Evolutionary conservation across 2,888 invertebrate genomes (phyloP), one percentile per base, ranked within the genome.

Genomic region (Spicauda simplicius): DNA sequence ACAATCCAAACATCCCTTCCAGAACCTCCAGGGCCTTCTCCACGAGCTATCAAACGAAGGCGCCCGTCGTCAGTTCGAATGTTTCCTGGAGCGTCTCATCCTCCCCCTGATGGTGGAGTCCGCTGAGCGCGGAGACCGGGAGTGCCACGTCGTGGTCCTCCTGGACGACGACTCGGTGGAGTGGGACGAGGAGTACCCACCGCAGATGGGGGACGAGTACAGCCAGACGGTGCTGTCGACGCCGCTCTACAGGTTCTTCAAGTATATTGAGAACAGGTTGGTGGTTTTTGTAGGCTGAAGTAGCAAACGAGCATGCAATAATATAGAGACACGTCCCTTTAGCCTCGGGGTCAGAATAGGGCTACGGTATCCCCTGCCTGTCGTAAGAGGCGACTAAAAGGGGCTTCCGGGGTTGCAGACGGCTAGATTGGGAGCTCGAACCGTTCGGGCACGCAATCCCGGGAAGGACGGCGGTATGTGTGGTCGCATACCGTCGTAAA

Each of bases 41-140:
- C 99, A 99, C 90, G 99, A 99, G 90, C 93, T 99, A 60, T 99
- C 99, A 54, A 99, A 99, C 91, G 99, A 99, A 87, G 99, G 99
- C n/a, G 99, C 99, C 0, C 95, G 99, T 3, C 96, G 97, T 73
- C 99, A 99, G 86, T 99, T 99, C 89, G 98, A 98, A 86, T 95
- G 96, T 14, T 99, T 99, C 86, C 95, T 99, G 4, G 99, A 99
- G 84, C 97, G 98, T 71, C 94, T 99, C 16, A 98, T 99, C 74
- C 93, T 99, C 64, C 99, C 99, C 0, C 94, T 98, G 67, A 99
- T 99, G 99, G 99, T 99, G 45, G 96, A 96, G 73, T 97, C 97
- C 0, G 98, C 97, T 0, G 96, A 98, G 91, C 95, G 98, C 66
- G 99, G 99, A 0, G 99, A 99, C 88, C 94, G 99, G 8, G 99